These are phyloP conservation scores for Keiferia lycopersicella DNA, from an alignment of 2,888 invertebrate genomes.

Conservation along the genomic window DNA sequence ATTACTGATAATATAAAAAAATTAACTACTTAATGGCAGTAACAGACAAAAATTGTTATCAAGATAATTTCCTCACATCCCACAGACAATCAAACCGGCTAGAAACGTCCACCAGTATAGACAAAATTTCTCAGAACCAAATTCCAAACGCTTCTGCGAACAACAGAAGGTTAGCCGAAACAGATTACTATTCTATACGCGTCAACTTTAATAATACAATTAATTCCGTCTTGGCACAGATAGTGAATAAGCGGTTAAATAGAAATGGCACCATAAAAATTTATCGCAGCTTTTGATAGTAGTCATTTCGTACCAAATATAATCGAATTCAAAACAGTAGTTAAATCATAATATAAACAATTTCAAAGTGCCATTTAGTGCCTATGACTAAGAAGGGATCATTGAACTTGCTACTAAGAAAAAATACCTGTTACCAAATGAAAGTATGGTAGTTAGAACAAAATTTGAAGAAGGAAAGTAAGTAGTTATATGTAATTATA, in stretches of 20 bases:
- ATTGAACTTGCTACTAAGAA: too few species aligned
- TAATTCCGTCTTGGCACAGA: conserved; percentile 19
- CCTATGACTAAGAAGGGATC: too few species aligned
- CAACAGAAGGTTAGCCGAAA: conserved; percentile 20
- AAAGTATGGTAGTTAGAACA: too few species aligned
- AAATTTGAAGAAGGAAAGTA: not conserved
- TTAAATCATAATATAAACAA: too few species aligned
- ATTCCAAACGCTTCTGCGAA: conserved; percentile 21
- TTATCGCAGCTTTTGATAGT: too few species aligned
- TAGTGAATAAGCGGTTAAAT: not conserved
- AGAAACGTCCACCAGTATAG: conserved; percentile 5
- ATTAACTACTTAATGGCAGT: too few species aligned
- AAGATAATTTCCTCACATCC: not conserved
- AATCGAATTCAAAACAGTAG: too few species aligned
- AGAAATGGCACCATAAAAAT: conserved; percentile 1
- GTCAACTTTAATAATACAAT: conserved; percentile 27
- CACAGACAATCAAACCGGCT: conserved; percentile 4
- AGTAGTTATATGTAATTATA: too few species aligned
- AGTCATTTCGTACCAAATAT: too few species aligned
- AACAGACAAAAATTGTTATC: not conserved
- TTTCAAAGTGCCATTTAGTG: too few species aligned
- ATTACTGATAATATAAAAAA: too few species aligned
- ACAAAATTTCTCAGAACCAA: conserved; percentile 13
- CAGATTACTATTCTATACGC: conserved; percentile 24
- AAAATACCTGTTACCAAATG: too few species aligned